These are phyloP conservation scores for Muntiacus muntjak DNA, from an alignment of 2,113 vertebrate genomes.

Conservation along the genomic window DNA sequence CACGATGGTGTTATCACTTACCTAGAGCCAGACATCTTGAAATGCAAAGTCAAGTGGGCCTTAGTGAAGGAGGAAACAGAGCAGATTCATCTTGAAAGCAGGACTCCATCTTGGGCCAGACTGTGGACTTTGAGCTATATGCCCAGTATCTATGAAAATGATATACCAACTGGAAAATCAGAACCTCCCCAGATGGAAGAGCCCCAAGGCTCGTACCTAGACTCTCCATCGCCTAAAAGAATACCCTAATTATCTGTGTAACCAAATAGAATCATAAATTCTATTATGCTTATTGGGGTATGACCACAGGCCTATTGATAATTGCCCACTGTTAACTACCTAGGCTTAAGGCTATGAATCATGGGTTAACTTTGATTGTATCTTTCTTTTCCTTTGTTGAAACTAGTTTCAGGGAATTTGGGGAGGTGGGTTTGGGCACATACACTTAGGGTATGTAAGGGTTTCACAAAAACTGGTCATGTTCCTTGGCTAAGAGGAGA, in stretches of 20 bases:
- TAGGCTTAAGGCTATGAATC: not conserved
- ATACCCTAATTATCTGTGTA: not conserved
- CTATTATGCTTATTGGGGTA: not conserved
- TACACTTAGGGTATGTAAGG: not conserved
- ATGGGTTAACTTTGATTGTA: too few species aligned
- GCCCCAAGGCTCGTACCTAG: not conserved
- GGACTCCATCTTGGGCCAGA: not conserved
- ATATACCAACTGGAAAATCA: not conserved
- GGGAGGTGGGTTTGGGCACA: not conserved
- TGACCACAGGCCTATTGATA: not conserved
- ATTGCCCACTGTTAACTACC: not conserved
- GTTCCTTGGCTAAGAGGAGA: not conserved
- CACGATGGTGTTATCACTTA: not conserved
- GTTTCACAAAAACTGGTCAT: not conserved
- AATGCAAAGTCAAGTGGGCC: not conserved
- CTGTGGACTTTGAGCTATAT: not conserved
- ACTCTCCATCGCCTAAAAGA: not conserved
- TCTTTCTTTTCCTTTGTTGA: not conserved
- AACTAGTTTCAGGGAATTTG: not conserved
- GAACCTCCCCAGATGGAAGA: not conserved
- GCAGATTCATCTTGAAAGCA: not conserved
- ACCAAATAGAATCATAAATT: not conserved
- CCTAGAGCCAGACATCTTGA: not conserved
- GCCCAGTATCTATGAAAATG: not conserved
- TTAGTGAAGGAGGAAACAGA: not conserved